Evolutionary conservation across 2,797 vertebrate genomes (phyloP).

Genomic region (Hephaestus fuliginosus): DNA sequence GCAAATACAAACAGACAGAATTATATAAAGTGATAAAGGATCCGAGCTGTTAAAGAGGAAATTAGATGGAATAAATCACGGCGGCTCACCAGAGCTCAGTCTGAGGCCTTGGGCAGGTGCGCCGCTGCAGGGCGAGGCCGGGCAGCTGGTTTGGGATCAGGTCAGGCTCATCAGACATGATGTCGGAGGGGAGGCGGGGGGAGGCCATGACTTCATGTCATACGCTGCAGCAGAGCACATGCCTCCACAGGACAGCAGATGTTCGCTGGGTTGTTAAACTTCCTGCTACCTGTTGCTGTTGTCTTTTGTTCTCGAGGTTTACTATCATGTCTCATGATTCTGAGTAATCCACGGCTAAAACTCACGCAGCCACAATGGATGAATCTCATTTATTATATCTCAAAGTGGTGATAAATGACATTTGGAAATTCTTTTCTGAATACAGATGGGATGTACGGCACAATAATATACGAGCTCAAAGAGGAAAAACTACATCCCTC

Average conservation of each 20-base stretch:
- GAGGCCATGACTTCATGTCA: conserved; percentile 35
- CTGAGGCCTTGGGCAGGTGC: conserved; percentile 38
- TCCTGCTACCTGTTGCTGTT: conserved; percentile 42
- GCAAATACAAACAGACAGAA: conserved; percentile 24
- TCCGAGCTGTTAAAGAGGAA: conserved; percentile 30
- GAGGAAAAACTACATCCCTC: background rate
- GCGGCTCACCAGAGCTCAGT: background rate
- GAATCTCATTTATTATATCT: background rate
- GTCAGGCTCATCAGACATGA: conserved; percentile 48
- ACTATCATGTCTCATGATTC: background rate
- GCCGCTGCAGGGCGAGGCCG: conserved; percentile 5
- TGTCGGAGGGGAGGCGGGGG: conserved; percentile 4
- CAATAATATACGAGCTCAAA: background rate
- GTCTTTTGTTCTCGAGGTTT: conserved; percentile 9
- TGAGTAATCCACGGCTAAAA: background rate
- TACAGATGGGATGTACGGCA: background rate
- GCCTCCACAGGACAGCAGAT: background rate
- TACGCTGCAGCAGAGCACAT: conserved; percentile 2
- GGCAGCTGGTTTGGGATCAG: conserved; percentile 33
- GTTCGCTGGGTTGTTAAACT: background rate
- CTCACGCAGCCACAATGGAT: background rate
- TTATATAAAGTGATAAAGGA: conserved; percentile 27
- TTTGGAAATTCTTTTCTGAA: background rate
- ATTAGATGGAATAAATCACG: conserved; percentile 56
- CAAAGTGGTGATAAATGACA: background rate